Evolutionary conservation across 2,888 invertebrate species (phyloP).

Genomic region (Homarus gammarus): DNA sequence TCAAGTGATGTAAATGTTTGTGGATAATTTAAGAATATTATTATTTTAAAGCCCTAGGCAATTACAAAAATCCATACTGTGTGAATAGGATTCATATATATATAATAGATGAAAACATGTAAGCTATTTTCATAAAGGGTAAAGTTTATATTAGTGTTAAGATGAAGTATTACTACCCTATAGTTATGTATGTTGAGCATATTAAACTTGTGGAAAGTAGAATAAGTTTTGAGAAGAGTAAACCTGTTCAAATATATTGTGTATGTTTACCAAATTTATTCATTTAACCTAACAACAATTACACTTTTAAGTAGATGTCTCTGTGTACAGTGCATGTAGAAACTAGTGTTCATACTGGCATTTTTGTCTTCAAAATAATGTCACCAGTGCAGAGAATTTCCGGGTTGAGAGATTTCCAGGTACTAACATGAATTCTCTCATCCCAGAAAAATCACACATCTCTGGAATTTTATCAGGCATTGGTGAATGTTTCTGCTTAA

Average conservation of each 20-base stretch:
- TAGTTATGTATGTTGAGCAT: background rate
- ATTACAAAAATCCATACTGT: background rate
- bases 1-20: background rate
- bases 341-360: too few relatives aligned
- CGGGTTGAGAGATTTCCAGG: too few relatives aligned
- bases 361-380: too few relatives aligned
- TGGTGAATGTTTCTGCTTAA: too few relatives aligned
- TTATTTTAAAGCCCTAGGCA: background rate
- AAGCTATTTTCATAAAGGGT: constrained; percentile 43
- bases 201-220: background rate
- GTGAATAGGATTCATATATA: constrained; percentile 15
- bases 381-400: too few relatives aligned
- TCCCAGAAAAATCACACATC: too few relatives aligned
- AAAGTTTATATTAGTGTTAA: constrained; percentile 37
- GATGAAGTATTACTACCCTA: background rate
- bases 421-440: too few relatives aligned
- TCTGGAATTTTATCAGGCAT: too few relatives aligned
- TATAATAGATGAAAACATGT: constrained; percentile 20
- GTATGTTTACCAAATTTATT: too few relatives aligned
- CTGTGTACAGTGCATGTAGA: too few relatives aligned
- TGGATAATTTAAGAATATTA: background rate
- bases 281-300: background rate
- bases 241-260: background rate
- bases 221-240: background rate
- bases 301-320: background rate